Conservation (phyloP, 2,888 invertebrate species). For the Aporophyla nigra region DNA sequence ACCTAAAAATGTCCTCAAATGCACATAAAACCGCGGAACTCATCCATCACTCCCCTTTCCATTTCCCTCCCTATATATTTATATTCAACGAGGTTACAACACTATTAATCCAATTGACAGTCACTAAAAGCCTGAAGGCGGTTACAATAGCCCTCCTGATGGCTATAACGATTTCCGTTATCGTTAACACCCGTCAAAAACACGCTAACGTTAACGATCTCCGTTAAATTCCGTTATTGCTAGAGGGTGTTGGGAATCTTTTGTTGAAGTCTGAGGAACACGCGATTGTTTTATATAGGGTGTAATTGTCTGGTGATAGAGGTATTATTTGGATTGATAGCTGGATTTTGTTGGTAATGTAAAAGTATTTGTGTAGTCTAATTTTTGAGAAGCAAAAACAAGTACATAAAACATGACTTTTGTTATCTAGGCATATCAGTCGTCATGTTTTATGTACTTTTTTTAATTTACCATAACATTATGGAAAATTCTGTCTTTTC, state of each 20-base stretch:
- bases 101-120: constrained; percentile 70
- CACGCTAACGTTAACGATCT: constrained; percentile 65
- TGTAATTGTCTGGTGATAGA: constrained; percentile 8
- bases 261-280: constrained; percentile 44
- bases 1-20: constrained; percentile 50
- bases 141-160: constrained; percentile 62
- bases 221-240: constrained; percentile 60
- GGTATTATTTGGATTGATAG: neutral
- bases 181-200: constrained; percentile 69
- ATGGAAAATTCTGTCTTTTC: no score
- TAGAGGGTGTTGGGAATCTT: constrained; percentile 56
- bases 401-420: neutral
- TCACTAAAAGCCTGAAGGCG: constrained; percentile 68
- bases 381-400: neutral
- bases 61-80: constrained; percentile 47
- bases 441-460: no score
- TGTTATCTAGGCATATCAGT: no score
- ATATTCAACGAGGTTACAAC: constrained; percentile 61
- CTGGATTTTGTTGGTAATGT: neutral
- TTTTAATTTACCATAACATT: no score
- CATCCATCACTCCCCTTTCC: constrained; percentile 49
- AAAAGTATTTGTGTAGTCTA: neutral
- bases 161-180: constrained; percentile 67
- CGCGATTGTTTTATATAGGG: constrained; percentile 38
- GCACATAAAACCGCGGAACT: constrained; percentile 34